Evolutionary conservation across 2,113 vertebrate genomes (phyloP), one percentile per base, ranked within the genome.

Genomic region (Megaptera novaeangliae): DNA sequence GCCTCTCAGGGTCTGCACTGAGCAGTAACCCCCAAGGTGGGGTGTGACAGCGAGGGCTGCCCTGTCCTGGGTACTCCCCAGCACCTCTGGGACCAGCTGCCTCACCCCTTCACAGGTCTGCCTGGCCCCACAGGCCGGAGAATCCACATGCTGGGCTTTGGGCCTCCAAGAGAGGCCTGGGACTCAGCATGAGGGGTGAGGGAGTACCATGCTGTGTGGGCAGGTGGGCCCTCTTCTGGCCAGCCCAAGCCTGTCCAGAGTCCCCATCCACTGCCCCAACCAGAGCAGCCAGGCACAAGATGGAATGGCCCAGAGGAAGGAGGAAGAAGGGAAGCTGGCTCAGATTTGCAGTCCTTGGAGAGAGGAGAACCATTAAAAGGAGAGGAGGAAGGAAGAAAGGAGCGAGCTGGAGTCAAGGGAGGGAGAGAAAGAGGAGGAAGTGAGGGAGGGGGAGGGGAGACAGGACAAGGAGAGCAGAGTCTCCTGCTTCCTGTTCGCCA

Each of bases 391-490:
- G 20, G 15, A 5, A 44, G 29, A 27, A 49, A 55, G 20, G n/a
- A 52, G 63, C 5, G 17, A 10, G 57, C 25, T 34, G 8, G 34
- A 29, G 31, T n/a, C 34, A 5, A 27, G 59, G 46, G 23, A 69
- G 23, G n/a, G 49, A 44, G 27, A 21, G 7, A 15, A 14, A 63
- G 2, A 1, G 17, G 10, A 20, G 20, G 34, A 11, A 25, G 5
- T 0, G 10, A 8, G 31, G 29, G 29, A 1, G 0, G 31, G 3
- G 2, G 14, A 1, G 23, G 7, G 1, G 18, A 2, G 5, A 8
- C 18, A 36, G 34, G n/a, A 36, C 66, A 36, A 69, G 46, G 5
- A 25, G 34, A 55, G 17, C 81, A 20, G 27, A 12, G 18, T 25
- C 64, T 88, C 41, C 6, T 2, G 34, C 20, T 80, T 61, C 41